A percentile compares a stretch with the other conserved stretches of the same genome.
Conservation (phyloP, 2,113 vertebrate species). For the Capricornis sumatraensis region DNA sequence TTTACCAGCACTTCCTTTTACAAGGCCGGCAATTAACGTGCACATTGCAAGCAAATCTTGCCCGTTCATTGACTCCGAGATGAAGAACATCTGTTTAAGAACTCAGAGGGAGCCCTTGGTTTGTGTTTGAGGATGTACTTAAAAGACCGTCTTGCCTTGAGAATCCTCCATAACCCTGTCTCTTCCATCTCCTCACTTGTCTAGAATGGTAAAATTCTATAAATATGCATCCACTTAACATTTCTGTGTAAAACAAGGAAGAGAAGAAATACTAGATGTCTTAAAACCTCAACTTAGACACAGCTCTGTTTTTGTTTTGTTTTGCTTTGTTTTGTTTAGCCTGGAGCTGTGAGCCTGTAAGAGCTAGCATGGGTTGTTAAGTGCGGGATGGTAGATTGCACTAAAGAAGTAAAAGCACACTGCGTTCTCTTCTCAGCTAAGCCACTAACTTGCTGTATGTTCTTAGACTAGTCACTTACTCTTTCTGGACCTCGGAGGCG, state of each 20-base stretch:
- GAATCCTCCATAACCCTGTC: slow-evolving; percentile 52
- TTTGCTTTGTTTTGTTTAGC: not conserved
- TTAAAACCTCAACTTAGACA: slow-evolving; percentile 12
- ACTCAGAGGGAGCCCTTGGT: slow-evolving; percentile 31
- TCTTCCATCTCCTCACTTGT: slow-evolving; percentile 38
- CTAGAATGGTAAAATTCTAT: slow-evolving; percentile 31
- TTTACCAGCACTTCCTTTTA: slow-evolving; percentile 66
- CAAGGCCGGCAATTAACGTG: slow-evolving; percentile 61
- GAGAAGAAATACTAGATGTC: slow-evolving; percentile 14
- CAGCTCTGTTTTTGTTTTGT: not conserved
- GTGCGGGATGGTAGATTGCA: not conserved
- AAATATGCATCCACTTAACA: slow-evolving; percentile 54
- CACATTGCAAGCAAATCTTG: slow-evolving; percentile 35
- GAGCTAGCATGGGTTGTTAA: not conserved
- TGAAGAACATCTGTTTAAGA: slow-evolving; percentile 62
- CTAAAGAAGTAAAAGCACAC: not conserved
- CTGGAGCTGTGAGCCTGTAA: not conserved
- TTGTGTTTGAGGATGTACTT: slow-evolving; percentile 61
- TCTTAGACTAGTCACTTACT: not conserved
- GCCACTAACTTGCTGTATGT: not conserved
- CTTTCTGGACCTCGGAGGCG: not conserved
- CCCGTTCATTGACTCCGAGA: slow-evolving; percentile 47
- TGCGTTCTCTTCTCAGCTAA: not conserved
- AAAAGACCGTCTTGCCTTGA: slow-evolving; percentile 50
- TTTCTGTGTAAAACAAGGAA: slow-evolving; percentile 47